Percentiles rank a stretch among this genome's conserved stretches.
These are phyloP conservation scores for Cryptus armator DNA, from an alignment of 2,888 invertebrate species.

Conservation along the genomic window DNA sequence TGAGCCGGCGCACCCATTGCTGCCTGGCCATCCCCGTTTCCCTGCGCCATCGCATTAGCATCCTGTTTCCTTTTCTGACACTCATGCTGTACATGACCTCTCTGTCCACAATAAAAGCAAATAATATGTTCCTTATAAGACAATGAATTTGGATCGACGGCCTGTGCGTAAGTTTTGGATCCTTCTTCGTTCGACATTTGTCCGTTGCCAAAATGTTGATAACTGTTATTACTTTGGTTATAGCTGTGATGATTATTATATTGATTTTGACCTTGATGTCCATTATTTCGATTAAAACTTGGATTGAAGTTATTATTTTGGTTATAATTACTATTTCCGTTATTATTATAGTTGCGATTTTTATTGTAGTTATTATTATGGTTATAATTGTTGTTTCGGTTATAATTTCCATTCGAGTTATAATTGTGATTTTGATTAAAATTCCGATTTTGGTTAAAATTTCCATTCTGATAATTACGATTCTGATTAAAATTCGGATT, in stretches of 20 bases:
- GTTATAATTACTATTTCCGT: not conserved
- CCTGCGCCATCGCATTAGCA: not conserved
- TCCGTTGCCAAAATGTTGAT: no score
- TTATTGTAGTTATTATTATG: no score
- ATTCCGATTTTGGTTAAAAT: not conserved
- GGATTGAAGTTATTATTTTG: not conserved
- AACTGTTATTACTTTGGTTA: no score
- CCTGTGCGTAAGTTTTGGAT: not conserved
- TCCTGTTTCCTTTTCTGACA: not conserved
- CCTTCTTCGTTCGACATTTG: not conserved
- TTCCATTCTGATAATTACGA: not conserved
- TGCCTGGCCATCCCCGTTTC: constrained; percentile 10
- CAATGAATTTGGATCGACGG: not conserved
- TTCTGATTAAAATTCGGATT: not conserved
- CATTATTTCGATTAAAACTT: not conserved
- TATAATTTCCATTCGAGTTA: no score
- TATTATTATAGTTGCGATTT: no score
- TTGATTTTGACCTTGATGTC: no score
- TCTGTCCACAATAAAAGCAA: not conserved
- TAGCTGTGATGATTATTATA: no score
- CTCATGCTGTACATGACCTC: not conserved
- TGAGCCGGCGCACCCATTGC: not conserved
- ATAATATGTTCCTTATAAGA: not conserved
- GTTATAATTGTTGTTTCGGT: no score
- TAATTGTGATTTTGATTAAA: not conserved